A percentile compares a stretch with the other conserved stretches of the same genome.
phyloP scores from a whole-genome alignment of 2,113 vertebrate genomes.

The Vanacampus margaritifer region DNA sequence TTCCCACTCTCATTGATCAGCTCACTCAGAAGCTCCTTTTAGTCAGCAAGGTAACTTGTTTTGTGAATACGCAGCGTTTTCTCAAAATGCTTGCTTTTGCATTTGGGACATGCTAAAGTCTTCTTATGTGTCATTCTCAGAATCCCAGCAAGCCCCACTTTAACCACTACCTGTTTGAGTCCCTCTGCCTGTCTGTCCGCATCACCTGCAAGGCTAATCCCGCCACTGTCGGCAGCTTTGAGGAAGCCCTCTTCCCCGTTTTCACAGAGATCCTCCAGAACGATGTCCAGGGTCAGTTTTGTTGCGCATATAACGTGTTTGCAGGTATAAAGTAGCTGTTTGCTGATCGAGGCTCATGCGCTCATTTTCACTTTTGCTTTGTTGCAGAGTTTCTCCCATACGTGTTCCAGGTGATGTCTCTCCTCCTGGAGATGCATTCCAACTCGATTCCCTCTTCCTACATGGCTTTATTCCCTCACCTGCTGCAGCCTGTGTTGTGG shows the following conservation, averaged over 20 bases:
- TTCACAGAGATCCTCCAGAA: constrained; percentile 97
- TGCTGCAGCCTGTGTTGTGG: constrained; percentile 94
- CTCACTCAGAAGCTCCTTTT: constrained; percentile 94
- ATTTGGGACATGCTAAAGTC: not conserved
- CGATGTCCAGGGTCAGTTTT: constrained; percentile 88
- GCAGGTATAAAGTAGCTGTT: not conserved
- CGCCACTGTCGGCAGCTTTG: constrained; percentile 86
- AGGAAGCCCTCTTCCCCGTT: constrained; percentile 94
- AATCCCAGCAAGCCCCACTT: constrained; percentile 99
- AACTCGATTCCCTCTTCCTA: constrained; percentile 86
- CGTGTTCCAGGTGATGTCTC: constrained; percentile 98
- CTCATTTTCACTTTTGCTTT: constrained; percentile 6
- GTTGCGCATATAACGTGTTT: not conserved
- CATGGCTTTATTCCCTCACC: constrained; percentile 94
- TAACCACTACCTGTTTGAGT: constrained; percentile 99
- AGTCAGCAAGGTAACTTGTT: constrained; percentile 89
- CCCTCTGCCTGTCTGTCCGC: constrained; percentile 91
- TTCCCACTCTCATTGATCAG: constrained; percentile 92
- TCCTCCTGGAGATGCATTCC: constrained; percentile 95
- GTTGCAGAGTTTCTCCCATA: constrained; percentile 94
- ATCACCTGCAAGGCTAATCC: constrained; percentile 95
- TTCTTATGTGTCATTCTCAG: constrained; percentile 63
- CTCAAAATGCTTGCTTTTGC: not conserved
- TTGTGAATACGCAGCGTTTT: not conserved
- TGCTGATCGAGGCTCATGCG: not conserved